Evolutionary conservation across 1,140 invertebrate species (phyloP).

Genomic region (Scaptomyza montana): DNA sequence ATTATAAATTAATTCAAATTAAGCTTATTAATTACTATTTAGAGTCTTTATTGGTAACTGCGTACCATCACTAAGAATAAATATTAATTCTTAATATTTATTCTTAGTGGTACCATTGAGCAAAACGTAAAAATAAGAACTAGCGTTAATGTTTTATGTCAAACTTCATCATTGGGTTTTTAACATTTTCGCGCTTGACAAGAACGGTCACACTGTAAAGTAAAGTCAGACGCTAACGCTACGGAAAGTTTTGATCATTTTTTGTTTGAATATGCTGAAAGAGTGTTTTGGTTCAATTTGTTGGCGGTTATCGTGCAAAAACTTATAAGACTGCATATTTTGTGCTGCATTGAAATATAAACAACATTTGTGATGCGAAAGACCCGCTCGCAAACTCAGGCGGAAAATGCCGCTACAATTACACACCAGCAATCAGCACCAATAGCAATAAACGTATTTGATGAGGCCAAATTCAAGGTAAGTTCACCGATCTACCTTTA

Average conservation of each 20-base stretch:
- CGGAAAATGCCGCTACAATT: conserved; percentile 76
- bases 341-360: conserved; percentile 31
- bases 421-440: conserved; percentile 56
- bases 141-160: conserved; percentile 1
- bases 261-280: conserved; percentile 35
- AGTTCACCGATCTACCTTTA: conserved; percentile 18
- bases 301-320: conserved; percentile 18
- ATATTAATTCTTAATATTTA: too few relatives aligned
- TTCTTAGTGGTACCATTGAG: too few relatives aligned
- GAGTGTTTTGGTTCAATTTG: conserved; percentile 38
- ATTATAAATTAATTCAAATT: background rate
- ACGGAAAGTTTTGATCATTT: conserved; percentile 33
- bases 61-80: too few relatives aligned
- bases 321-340: conserved; percentile 35
- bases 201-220: conserved; percentile 39
- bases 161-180: background rate
- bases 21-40: too few relatives aligned
- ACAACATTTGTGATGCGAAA: conserved; percentile 79
- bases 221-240: conserved; percentile 48
- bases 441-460: conserved; percentile 57
- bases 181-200: conserved; percentile 6
- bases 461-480: conserved; percentile 68
- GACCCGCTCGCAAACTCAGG: conserved; percentile 82
- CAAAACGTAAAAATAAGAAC: background rate
- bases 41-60: too few relatives aligned